These are phyloP conservation scores for Acholoe squamosa DNA, from an alignment of 2,888 invertebrate genomes.

Conservation along the genomic window DNA sequence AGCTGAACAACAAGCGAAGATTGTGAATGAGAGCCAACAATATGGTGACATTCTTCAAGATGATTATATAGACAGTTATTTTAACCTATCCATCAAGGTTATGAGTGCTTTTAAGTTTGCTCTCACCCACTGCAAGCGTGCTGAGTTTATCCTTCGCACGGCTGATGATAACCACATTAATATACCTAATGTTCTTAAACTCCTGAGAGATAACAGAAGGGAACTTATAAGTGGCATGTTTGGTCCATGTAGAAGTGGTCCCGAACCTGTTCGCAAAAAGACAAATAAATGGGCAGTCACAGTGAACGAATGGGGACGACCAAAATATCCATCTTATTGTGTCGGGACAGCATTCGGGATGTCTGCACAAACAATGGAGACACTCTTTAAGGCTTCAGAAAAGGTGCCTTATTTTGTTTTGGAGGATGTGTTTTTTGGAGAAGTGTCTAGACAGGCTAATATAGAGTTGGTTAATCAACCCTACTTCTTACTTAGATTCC, in stretches of 20 bases:
- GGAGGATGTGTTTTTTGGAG: conserved; percentile 41
- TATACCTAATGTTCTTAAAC: background rate
- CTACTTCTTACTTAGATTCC: background rate
- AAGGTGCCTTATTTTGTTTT: conserved; percentile 23
- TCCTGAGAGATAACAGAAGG: background rate
- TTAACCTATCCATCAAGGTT: conserved; percentile 10
- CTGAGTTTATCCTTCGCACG: background rate
- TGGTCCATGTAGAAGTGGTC: background rate
- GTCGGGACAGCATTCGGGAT: background rate
- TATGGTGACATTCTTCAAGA: conserved; percentile 5
- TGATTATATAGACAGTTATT: background rate
- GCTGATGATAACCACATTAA: conserved; percentile 26
- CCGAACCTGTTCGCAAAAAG: background rate
- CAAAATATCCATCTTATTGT: background rate
- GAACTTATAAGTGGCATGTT: background rate
- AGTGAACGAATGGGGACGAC: background rate
- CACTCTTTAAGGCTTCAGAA: background rate
- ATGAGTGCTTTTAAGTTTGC: background rate
- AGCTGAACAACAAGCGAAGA: background rate
- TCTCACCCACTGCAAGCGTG: background rate
- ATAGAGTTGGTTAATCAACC: background rate
- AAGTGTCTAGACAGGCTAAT: background rate
- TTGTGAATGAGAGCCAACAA: background rate
- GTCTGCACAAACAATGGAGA: background rate
- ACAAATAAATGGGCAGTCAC: background rate